Percentiles rank a stretch among this genome's conserved stretches.
Evolutionary conservation across 2,797 vertebrate genomes (phyloP).

Genomic region (Sebastes miniatus): DNA sequence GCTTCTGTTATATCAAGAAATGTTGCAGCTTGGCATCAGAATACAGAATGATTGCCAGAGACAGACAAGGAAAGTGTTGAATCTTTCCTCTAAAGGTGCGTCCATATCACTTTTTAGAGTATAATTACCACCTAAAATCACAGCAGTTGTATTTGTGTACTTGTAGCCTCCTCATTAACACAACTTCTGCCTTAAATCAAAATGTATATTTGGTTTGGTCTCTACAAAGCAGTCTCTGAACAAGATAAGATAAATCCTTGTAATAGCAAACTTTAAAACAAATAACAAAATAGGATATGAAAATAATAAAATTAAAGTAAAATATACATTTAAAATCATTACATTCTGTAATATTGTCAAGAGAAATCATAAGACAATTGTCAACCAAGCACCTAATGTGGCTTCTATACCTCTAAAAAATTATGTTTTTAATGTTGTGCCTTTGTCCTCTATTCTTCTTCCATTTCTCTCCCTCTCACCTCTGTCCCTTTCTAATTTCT

Average conservation of each 20-base stretch:
- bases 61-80: not conserved
- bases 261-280: not conserved
- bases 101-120: not conserved
- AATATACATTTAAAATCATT: not conserved
- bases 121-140: not conserved
- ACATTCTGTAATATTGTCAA: not conserved
- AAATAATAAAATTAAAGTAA: not conserved
- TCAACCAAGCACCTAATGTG: not conserved
- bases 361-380: not conserved
- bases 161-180: not conserved
- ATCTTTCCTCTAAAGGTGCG: not conserved
- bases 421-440: not conserved
- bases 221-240: not conserved
- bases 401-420: not conserved
- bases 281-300: not conserved
- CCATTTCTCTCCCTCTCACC: not conserved
- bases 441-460: not conserved
- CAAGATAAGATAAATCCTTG: not conserved
- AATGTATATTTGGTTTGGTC: not conserved
- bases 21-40: conserved; percentile 17
- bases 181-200: not conserved
- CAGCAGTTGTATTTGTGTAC: not conserved
- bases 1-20: conserved; percentile 32
- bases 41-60: conserved; percentile 12
- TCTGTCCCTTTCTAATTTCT: conserved; percentile 23